Percentiles rank a stretch among this genome's conserved stretches.
phyloP scores from a whole-genome alignment of 2,888 invertebrate genomes.

The Nomada fucata region DNA sequence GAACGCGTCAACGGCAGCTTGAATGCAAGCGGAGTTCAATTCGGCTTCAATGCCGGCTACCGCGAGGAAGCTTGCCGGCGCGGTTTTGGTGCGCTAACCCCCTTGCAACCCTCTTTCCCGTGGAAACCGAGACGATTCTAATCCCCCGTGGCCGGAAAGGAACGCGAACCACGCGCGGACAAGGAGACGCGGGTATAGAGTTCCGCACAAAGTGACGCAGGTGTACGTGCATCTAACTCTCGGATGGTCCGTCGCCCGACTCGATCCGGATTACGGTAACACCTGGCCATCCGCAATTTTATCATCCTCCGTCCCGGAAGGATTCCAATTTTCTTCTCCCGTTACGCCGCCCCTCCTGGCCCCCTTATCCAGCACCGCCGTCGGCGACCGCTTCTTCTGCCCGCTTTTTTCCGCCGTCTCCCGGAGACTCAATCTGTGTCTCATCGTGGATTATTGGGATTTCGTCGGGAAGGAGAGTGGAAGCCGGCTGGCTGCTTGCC shows the following conservation, averaged over 20 bases:
- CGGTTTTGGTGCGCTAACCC: conserved; percentile 1
- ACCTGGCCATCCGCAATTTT: conserved; percentile 82
- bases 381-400: conserved; percentile 40
- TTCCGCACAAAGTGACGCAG: conserved; percentile 30
- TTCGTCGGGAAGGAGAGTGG: conserved; percentile 67
- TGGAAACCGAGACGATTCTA: conserved; percentile 56
- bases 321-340: conserved; percentile 82
- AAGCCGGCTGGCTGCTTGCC: conserved; percentile 56
- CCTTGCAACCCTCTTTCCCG: conserved; percentile 7
- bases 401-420: conserved; percentile 52
- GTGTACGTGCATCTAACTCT: conserved; percentile 48
- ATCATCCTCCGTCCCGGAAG: conserved; percentile 79
- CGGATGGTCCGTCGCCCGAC: conserved; percentile 65
- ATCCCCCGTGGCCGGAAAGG: conserved; percentile 49
- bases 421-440: conserved; percentile 82
- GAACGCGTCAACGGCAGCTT: no score
- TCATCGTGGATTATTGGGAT: conserved; percentile 83
- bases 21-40: not conserved
- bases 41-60: not conserved
- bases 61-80: not conserved
- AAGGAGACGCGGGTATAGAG: conserved; percentile 29
- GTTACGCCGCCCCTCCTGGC: conserved; percentile 49
- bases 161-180: conserved; percentile 40
- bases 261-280: conserved; percentile 81
- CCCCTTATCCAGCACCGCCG: conserved; percentile 43